Evolutionary conservation across 2,888 invertebrate species (phyloP), one percentile per base, ranked within the genome.

Genomic region (Brenthis ino): DNA sequence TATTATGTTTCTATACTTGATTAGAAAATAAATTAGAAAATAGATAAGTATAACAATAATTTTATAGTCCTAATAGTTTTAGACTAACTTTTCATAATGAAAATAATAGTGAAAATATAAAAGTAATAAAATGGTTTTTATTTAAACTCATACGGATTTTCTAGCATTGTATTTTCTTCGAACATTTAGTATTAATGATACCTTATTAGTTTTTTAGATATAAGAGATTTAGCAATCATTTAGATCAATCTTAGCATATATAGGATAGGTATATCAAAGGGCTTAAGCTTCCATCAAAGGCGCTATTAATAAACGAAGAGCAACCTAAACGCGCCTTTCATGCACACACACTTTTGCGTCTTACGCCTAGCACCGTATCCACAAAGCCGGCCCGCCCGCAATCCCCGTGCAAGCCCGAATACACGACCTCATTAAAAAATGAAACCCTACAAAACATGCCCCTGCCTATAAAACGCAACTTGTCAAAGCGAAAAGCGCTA

Each of bases 391-490:
- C 74, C 74, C 83, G 82, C 84, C 81, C 80, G 82, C 83, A 82
- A 84, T 80, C 79, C 37, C 74, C 77, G 79, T 81, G 80, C 82
- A 83, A 80, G 77, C 84, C 85, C 86, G 85, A 88, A 88, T 85
- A 86, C 87, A 79, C 89, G 89, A 84, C 89, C 92, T 93, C 92
- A 91, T 93, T 92, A 93, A 92, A 91, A 92, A 92, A 88, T 88
- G 85, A 87, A 87, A 83, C 84, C 81, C 77, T 77, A 85, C 85
- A 87, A 85, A 43, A 86, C 87, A 86, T 82, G 79, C 80, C 79
- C 81, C 78, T 80, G 80, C 83, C 80, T 76, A 83, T 83, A 87
- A 86, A 86, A 83, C 78, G 76, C 81, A 81, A 79, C 80, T 83
- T 82, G 83, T 91, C 91, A 91, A 91, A 91, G 91, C 85, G 83